Evolutionary conservation across 2,797 vertebrate genomes (phyloP), one percentile per base, ranked within the genome.

Genomic region (Ictinia mississippiensis): DNA sequence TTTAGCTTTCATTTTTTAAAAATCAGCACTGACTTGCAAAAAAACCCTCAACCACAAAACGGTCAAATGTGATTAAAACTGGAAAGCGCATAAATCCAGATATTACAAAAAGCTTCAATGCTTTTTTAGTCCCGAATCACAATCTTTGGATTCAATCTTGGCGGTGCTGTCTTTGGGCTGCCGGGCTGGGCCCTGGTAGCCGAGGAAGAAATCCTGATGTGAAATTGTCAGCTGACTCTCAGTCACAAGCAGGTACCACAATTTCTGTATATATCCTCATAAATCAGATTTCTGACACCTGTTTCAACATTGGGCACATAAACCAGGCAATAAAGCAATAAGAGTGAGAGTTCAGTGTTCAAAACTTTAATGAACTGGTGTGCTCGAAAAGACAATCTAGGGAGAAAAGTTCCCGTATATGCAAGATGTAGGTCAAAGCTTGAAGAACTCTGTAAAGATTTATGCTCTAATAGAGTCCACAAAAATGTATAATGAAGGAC

Each of bases 331-430:
- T 89, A 95, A 96, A 87, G 94, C 90, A 87, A 55, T 92, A 55
- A 82, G 78, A 96, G 84, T 87, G 87, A 87, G 84, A 59, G 92
- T 74, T 90, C 87, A 44, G 59, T 49, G 81, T 92, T 94, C 78
- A 93, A 92, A 94, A 93, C 74, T 92, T 72, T 96, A 93, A 92
- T 90, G 92, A 95, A 87, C 77, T 82, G 62, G 35, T 61, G 15
- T 70, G 53, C 52, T 94, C 44, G 40, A 37, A 56, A 87, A 91
- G n/a, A 70, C 83, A 82, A 59, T 68, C 31, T 56, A 56, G 61
- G 75, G 58, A 93, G 72, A 88, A 93, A 89, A 90, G 82, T 83
- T 93, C 84, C 42, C 0, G 0, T 49, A 50, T 40, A n/a, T 91
- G 82, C 75, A 91, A 93, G 92, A 78, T 68, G 37, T 81, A 81